Evolutionary conservation across 2,888 invertebrate genomes (phyloP).

Genomic region (Drosophila melanosoma): DNA sequence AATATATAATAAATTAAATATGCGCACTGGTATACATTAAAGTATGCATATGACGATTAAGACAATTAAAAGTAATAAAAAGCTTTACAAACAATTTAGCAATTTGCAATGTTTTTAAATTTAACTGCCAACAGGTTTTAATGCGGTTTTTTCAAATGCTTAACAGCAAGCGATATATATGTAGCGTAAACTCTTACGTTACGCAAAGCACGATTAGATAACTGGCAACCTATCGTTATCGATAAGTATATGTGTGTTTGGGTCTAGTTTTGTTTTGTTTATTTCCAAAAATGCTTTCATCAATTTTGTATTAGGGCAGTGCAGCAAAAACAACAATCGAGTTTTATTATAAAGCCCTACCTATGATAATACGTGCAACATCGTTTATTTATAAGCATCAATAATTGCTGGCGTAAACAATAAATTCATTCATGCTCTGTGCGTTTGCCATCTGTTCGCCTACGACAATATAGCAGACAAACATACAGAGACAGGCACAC

Average conservation of each 20-base stretch:
- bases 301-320: background rate
- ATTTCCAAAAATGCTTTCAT: constrained; percentile 9
- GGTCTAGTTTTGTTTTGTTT: constrained; percentile 2
- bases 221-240: constrained; percentile 1
- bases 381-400: background rate
- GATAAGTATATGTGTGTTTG: background rate
- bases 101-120: constrained; percentile 3
- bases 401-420: background rate
- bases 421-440: background rate
- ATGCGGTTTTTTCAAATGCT: constrained; percentile 1
- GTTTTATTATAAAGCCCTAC: background rate
- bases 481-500: constrained; percentile 1
- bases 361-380: background rate
- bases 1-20: constrained; percentile 55
- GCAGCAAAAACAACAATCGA: background rate
- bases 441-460: background rate
- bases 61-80: constrained; percentile 59
- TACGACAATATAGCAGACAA: background rate
- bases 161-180: background rate
- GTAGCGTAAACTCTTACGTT: constrained; percentile 6
- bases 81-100: constrained; percentile 39
- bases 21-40: constrained; percentile 41
- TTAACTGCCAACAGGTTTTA: too few species aligned
- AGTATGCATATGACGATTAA: constrained; percentile 54
- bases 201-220: constrained; percentile 1